Percentiles rank a stretch among this genome's conserved stretches.
phyloP scores from a whole-genome alignment of 2,797 vertebrate species.

The Orestias chungarensis region DNA sequence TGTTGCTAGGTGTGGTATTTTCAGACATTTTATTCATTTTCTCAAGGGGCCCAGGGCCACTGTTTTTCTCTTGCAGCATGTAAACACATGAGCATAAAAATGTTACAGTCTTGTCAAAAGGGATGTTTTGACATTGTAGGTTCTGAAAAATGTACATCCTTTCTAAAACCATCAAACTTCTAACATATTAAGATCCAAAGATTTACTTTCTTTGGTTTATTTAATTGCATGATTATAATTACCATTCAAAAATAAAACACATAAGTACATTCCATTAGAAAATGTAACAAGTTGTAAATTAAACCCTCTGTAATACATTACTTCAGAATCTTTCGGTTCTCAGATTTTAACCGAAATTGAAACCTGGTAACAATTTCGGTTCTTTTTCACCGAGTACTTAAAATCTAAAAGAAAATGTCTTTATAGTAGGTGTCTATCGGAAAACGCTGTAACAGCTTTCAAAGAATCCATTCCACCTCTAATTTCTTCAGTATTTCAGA shows the following conservation, averaged over 20 bases:
- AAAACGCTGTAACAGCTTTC: too few species aligned
- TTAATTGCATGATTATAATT: not conserved
- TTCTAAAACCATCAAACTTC: not conserved
- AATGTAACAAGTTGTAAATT: conserved; percentile 7
- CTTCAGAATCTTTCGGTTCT: conserved; percentile 5
- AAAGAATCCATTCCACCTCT: too few species aligned
- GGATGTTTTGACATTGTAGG: not conserved
- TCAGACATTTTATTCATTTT: not conserved
- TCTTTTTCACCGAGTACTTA: too few species aligned
- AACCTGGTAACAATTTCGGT: not conserved
- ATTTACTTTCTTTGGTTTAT: not conserved
- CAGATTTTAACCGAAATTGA: not conserved
- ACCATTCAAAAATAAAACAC: conserved; percentile 1
- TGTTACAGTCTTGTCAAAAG: not conserved
- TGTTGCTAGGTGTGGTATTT: not conserved
- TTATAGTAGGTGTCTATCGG: too few species aligned
- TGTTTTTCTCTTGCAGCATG: not conserved
- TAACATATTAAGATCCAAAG: not conserved
- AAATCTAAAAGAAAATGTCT: too few species aligned
- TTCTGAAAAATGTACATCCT: too few species aligned
- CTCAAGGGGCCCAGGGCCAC: not conserved
- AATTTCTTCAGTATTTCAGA: too few species aligned
- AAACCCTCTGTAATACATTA: conserved; percentile 1
- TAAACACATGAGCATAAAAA: not conserved
- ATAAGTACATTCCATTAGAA: conserved; percentile 1